Percentiles rank a stretch among this genome's conserved stretches.
These are phyloP conservation scores for Rhincodon typus DNA, from an alignment of 2,797 vertebrate species.

Conservation along the genomic window DNA sequence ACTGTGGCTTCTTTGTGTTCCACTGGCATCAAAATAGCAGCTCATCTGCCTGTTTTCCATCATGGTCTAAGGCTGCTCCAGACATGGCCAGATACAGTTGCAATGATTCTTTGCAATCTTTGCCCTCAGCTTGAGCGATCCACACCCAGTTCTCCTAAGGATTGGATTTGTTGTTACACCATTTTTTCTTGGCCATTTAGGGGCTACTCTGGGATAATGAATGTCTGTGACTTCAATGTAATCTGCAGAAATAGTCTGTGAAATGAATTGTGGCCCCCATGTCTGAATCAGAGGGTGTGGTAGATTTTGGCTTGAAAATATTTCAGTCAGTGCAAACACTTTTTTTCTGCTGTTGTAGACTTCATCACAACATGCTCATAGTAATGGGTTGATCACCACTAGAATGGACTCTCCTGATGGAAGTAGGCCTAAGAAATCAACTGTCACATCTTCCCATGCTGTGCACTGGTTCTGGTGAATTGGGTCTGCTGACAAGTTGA, in stretches of 20 bases:
- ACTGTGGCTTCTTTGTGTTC: not conserved
- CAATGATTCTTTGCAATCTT: not conserved
- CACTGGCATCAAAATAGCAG: not conserved
- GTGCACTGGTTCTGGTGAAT: too few species aligned
- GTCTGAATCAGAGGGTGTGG: not conserved
- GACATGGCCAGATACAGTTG: not conserved
- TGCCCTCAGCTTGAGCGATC: not conserved
- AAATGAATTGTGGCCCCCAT: not conserved
- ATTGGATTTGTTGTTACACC: not conserved
- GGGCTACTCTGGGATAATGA: not conserved
- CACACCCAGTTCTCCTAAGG: not conserved
- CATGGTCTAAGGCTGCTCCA: not conserved
- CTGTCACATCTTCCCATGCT: too few species aligned
- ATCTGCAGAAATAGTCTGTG: not conserved
- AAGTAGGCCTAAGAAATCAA: too few species aligned
- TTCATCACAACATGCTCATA: not conserved
- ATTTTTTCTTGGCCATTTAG: not conserved
- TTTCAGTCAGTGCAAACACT: not conserved
- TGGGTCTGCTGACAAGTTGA: too few species aligned
- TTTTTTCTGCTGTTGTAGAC: not conserved
- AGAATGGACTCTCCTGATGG: too few species aligned
- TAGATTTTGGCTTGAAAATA: not conserved
- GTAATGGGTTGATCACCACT: not conserved
- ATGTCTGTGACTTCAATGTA: not conserved
- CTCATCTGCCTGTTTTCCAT: not conserved